A percentile compares a stretch with the other conserved stretches of the same genome.
These are phyloP conservation scores for Phycodurus eques DNA, from an alignment of 2,113 vertebrate genomes.

Conservation along the genomic window DNA sequence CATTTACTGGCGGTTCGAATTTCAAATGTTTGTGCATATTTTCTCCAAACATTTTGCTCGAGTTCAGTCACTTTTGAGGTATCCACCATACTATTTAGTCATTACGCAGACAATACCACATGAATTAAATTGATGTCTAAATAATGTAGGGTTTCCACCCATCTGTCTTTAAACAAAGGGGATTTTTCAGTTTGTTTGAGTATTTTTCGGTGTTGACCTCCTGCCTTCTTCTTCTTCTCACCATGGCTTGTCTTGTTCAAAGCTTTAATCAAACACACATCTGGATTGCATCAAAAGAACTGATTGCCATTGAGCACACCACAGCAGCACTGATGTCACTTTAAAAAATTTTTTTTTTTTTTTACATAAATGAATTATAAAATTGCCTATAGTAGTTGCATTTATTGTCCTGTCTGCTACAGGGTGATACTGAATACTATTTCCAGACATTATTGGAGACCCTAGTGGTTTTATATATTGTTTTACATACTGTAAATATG, in stretches of 20 bases:
- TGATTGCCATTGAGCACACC: conserved; percentile 71
- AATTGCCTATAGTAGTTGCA: conserved; percentile 55
- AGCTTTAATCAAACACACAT: conserved; percentile 71
- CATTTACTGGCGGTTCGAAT: not conserved
- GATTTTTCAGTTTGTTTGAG: conserved; percentile 67
- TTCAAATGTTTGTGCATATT: not conserved
- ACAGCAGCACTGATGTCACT: conserved; percentile 70
- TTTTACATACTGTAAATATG: conserved; percentile 9
- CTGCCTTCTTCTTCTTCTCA: conserved; percentile 12
- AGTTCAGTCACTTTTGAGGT: not conserved
- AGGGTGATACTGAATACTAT: conserved; percentile 7
- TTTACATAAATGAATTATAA: conserved; percentile 56
- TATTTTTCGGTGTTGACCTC: conserved; percentile 27
- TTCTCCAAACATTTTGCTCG: not conserved
- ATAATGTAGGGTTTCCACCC: conserved; percentile 32
- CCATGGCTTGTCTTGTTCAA: conserved; percentile 50
- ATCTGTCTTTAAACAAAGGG: conserved; percentile 67
- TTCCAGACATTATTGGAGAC: not conserved
- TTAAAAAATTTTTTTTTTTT: conserved; percentile 56
- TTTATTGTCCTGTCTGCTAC: conserved; percentile 61
- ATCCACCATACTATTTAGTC: not conserved
- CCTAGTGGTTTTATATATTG: not conserved
- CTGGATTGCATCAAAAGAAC: conserved; percentile 68
- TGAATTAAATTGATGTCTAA: not conserved
- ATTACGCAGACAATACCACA: not conserved